Percentiles rank a stretch among this genome's conserved stretches.
Evolutionary conservation across 2,113 vertebrate species (phyloP).

Genomic region (Ellobius talpinus): DNA sequence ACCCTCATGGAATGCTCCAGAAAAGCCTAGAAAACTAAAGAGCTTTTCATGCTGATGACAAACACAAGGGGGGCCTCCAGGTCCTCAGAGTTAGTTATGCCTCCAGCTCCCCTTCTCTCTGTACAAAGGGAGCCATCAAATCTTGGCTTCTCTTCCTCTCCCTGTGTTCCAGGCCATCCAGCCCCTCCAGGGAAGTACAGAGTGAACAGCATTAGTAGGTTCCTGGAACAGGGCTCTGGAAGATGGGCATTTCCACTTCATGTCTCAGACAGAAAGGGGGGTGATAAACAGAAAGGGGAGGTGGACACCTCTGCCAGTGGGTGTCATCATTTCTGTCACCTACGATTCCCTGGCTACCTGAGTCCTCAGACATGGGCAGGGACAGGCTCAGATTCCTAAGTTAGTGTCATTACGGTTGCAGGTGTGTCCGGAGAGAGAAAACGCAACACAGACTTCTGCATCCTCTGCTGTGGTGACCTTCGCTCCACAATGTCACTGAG

Average conservation of each 20-base stretch:
- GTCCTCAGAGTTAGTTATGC: neutral
- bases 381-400: neutral
- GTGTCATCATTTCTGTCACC: neutral
- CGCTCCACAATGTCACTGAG: neutral
- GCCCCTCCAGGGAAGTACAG: neutral
- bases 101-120: neutral
- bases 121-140: neutral
- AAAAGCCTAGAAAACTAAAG: neutral
- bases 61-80: neutral
- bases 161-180: neutral
- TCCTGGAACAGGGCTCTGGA: accelerated
- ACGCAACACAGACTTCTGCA: accelerated
- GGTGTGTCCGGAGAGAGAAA: neutral
- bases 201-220: too few relatives aligned
- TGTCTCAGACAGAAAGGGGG: neutral
- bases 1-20: neutral
- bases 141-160: neutral
- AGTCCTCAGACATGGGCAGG: neutral
- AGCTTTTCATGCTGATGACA: neutral
- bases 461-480: accelerated
- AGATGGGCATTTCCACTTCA: too few relatives aligned
- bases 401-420: neutral
- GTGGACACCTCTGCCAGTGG: neutral
- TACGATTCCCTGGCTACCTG: neutral
- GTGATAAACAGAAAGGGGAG: too few relatives aligned